These are phyloP conservation scores for Pantelozetes paolii DNA, from an alignment of 2,888 invertebrate genomes.

Conservation along the genomic window DNA sequence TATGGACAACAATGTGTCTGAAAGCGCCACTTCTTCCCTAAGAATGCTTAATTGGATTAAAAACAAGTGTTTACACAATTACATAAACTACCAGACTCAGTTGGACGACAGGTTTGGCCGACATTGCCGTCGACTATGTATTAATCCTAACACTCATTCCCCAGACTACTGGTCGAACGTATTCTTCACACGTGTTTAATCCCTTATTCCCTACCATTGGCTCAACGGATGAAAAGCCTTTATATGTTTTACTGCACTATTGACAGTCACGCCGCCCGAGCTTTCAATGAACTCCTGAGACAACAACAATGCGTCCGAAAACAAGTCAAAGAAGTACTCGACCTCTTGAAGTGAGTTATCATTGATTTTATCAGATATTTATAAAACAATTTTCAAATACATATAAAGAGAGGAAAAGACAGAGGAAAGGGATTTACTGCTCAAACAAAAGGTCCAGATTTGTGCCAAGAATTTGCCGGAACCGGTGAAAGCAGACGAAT, in stretches of 20 bases:
- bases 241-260: conserved; percentile 86
- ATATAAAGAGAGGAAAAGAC: conserved; percentile 43
- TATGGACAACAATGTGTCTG: neutral
- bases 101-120: conserved; percentile 66
- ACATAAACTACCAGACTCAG: conserved; percentile 63
- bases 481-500: conserved; percentile 74
- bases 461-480: conserved; percentile 76
- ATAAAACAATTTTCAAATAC: neutral
- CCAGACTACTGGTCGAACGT: conserved; percentile 75
- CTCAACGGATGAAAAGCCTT: conserved; percentile 85
- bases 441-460: conserved; percentile 48
- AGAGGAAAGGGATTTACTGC: conserved; percentile 48
- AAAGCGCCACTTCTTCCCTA: conserved; percentile 37
- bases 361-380: neutral
- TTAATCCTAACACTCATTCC: neutral
- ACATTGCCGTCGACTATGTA: conserved; percentile 55
- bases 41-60: conserved; percentile 69
- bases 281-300: conserved; percentile 85
- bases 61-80: conserved; percentile 91
- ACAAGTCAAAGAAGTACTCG: conserved; percentile 76
- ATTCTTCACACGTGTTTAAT: conserved; percentile 89
- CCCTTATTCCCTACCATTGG: conserved; percentile 79
- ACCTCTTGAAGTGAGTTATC: conserved; percentile 61
- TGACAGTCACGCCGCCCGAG: conserved; percentile 80
- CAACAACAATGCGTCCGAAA: conserved; percentile 51